phyloP scores from a whole-genome alignment of 2,888 invertebrate species.

The Lathronympha strigana region DNA sequence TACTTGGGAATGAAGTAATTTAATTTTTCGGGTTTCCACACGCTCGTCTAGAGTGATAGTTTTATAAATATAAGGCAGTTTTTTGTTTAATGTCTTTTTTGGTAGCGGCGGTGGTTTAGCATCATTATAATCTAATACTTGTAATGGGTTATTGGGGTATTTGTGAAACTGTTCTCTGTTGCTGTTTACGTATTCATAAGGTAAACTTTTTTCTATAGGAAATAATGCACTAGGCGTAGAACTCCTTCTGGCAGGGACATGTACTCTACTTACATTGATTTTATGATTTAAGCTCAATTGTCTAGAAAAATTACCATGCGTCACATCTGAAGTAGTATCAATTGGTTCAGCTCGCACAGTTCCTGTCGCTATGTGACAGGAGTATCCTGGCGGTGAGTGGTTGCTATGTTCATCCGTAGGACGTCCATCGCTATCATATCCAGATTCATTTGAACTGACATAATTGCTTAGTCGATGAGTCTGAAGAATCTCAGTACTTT shows the following conservation, averaged over 20 bases:
- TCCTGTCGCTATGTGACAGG: slow-evolving; percentile 70
- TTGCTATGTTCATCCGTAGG: slow-evolving; percentile 82
- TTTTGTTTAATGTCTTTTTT: slow-evolving; percentile 76
- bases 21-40: slow-evolving; percentile 79
- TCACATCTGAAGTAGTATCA: slow-evolving; percentile 60
- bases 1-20: slow-evolving; percentile 77
- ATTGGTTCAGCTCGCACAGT: slow-evolving; percentile 58
- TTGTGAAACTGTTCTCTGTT: slow-evolving; percentile 58
- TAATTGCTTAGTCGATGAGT: slow-evolving; percentile 88
- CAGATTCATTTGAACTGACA: slow-evolving; percentile 92
- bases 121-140: slow-evolving; percentile 64
- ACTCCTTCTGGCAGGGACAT: slow-evolving; percentile 73
- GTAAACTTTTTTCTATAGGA: slow-evolving; percentile 67
- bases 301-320: slow-evolving; percentile 70
- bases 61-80: slow-evolving; percentile 74
- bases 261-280: slow-evolving; percentile 72
- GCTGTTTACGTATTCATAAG: slow-evolving; percentile 68
- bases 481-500: slow-evolving; percentile 83
- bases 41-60: slow-evolving; percentile 79
- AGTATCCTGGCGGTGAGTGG: slow-evolving; percentile 82
- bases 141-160: slow-evolving; percentile 48
- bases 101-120: slow-evolving; percentile 77
- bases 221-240: slow-evolving; percentile 79
- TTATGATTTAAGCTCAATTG: slow-evolving; percentile 78
- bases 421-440: slow-evolving; percentile 91